Conservation (phyloP, 2,113 vertebrate species). For the Esox niger region DNA sequence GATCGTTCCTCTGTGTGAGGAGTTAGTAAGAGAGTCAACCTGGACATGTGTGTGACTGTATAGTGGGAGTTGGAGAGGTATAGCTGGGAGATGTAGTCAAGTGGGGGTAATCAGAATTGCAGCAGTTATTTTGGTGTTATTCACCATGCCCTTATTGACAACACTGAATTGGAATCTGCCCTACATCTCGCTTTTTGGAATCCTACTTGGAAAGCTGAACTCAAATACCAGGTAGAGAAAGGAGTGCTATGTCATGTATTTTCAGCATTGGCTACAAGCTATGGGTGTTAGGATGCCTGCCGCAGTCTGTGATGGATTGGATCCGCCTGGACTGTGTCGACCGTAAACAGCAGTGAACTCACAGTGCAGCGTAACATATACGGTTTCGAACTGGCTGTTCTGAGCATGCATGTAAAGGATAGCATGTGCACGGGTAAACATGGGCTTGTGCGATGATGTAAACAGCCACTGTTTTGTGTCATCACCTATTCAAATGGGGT, state of each 20-base stretch:
- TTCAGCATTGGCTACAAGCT: neutral
- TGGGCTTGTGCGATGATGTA: neutral
- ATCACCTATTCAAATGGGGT: slow-evolving; percentile 7
- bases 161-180: neutral
- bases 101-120: neutral
- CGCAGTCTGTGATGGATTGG: neutral
- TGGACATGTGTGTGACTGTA: too few species aligned
- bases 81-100: neutral
- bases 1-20: neutral
- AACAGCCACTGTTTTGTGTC: slow-evolving; percentile 14
- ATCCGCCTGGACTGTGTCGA: too few species aligned
- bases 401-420: neutral
- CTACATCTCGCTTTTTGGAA: neutral
- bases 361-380: neutral
- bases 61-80: neutral
- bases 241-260: neutral
- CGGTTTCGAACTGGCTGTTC: neutral
- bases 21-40: neutral
- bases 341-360: too few species aligned
- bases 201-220: neutral
- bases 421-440: neutral
- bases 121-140: neutral
- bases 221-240: neutral
- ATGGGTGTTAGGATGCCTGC: neutral
- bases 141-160: neutral